Evolutionary conservation across 2,888 invertebrate genomes (phyloP), one percentile per base, ranked within the genome.

Genomic region (Subacronicta megacephala): DNA sequence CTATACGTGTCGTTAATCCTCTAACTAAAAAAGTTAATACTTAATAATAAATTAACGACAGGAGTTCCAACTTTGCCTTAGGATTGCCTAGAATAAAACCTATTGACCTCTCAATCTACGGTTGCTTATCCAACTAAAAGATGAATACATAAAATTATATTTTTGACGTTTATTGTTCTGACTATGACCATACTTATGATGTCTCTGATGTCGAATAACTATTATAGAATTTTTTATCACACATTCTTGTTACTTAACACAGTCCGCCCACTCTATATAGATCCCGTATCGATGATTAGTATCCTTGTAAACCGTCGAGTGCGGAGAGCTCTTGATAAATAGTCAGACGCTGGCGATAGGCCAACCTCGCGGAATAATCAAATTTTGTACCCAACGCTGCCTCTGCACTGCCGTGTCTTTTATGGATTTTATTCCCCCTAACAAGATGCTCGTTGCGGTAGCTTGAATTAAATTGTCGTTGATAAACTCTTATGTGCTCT

Each of bases 321-420:
- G 85, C 80, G 75, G 88, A 86, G 88, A 87, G 86, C 85, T 81
- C 84, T 88, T 93, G 92, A 93, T 94, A 92, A 93, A 93, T 93
- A 92, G 93, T 91, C 86, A 80, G 84, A 83, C 82, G 85, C 83
- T 92, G 93, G 93, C 92, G 92, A 90, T 93, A 93, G 93, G 92
- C 93, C 93, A 93, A 90, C 92, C 90, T 92, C 90, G 92, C 87
- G 92, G 92, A 93, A 93, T 94, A 93, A 94, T 93, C 92, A 92
- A 93, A 94, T 94, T 90, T 90, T 80, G 85, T 88, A 83, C 89
- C 88, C 87, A 79, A 86, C 90, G 85, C 80, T 90, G 72, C 81
- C 82, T 86, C 87, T 81, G 87, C 64, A 44, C 57, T 85, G 83
- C 83, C 88, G 88, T 90, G 92, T 90, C 90, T 90, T 93, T 93